These are phyloP conservation scores for Muricea muricata DNA, from an alignment of 92 coral and sea anemone genomes.

Conservation along the genomic window DNA sequence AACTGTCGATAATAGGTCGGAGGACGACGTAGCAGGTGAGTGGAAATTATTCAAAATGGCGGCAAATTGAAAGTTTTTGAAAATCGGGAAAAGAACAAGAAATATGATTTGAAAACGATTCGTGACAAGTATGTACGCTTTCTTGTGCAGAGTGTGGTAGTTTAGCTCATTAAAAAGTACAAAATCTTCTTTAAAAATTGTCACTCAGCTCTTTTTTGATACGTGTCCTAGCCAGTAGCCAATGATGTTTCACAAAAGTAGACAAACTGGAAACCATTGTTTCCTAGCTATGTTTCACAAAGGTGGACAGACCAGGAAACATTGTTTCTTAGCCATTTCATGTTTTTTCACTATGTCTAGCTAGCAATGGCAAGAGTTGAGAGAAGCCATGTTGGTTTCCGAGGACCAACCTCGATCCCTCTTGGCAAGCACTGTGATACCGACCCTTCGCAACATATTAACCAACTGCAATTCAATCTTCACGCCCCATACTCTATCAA, in stretches of 20 bases:
- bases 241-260: too few relatives aligned
- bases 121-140: neutral
- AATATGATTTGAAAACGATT: neutral
- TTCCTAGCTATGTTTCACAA: too few relatives aligned
- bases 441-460: constrained; percentile 65
- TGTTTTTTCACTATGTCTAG: neutral
- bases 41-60: constrained; percentile 14
- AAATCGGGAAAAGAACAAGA: neutral
- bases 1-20: neutral
- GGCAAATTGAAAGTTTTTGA: constrained; percentile 13
- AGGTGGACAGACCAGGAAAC: neutral
- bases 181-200: too few relatives aligned
- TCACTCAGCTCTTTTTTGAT: too few relatives aligned
- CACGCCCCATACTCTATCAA: constrained; percentile 75
- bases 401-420: constrained; percentile 36
- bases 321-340: neutral
- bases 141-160: neutral
- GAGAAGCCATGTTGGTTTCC: constrained; percentile 49
- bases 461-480: constrained; percentile 87
- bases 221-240: too few relatives aligned
- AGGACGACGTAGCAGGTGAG: neutral
- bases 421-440: neutral
- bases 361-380: neutral
- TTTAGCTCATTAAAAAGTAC: neutral
- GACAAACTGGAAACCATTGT: too few relatives aligned